These are phyloP conservation scores for Crotophaga sulcirostris DNA, from an alignment of 2,113 vertebrate species.

Conservation along the genomic window DNA sequence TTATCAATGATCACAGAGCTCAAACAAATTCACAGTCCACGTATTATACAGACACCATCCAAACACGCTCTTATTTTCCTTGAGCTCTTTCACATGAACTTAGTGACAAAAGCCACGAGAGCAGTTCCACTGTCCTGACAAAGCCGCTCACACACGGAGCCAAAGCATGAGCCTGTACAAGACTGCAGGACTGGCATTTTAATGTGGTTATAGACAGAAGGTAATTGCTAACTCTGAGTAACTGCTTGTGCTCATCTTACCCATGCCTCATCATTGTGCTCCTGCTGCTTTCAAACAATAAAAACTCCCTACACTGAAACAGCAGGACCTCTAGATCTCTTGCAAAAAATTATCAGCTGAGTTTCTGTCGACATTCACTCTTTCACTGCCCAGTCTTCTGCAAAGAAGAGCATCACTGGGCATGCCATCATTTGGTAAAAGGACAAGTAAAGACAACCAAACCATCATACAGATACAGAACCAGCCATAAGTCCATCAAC, in stretches of 20 bases:
- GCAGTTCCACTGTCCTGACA: background rate
- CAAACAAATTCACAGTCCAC: background rate
- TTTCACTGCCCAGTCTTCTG: background rate
- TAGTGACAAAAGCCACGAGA: background rate
- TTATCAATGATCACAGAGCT: background rate
- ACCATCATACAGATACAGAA: background rate
- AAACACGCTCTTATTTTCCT: background rate
- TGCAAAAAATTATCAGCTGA: background rate
- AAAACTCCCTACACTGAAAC: background rate
- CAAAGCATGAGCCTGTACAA: rapidly evolving
- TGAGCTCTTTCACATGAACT: background rate
- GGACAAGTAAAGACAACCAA: background rate
- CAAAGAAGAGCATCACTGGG: background rate
- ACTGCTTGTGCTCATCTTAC: background rate
- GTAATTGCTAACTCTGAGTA: background rate
- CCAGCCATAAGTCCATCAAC: background rate
- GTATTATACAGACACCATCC: background rate
- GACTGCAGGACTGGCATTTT: background rate
- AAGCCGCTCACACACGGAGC: background rate
- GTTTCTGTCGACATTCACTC: background rate
- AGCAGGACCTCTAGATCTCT: background rate
- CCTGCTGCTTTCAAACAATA: background rate
- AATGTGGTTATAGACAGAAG: background rate
- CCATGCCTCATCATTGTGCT: background rate
- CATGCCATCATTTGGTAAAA: background rate